Evolutionary conservation across 2,888 invertebrate species (phyloP).

Genomic region (Seladonia tumulorum): DNA sequence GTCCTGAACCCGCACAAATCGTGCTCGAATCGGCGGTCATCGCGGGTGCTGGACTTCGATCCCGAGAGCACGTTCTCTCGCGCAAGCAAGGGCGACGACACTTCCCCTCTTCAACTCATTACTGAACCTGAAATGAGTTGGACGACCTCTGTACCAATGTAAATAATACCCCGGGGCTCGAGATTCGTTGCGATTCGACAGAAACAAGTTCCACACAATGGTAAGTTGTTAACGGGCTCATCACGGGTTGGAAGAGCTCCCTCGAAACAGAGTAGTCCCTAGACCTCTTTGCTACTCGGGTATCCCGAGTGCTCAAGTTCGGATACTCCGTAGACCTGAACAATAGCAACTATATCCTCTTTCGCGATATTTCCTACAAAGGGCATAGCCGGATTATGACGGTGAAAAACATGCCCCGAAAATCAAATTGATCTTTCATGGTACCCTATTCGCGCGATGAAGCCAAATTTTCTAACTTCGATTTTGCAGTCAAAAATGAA

Average conservation of each 20-base stretch:
- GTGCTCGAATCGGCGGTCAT: not conserved
- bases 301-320: not conserved
- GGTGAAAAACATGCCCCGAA: not conserved
- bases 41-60: constrained; percentile 41
- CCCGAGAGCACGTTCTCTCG: constrained; percentile 23
- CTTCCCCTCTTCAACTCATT: constrained; percentile 52
- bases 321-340: not conserved
- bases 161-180: constrained; percentile 35
- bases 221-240: not conserved
- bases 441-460: too few relatives aligned
- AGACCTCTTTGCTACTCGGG: not conserved
- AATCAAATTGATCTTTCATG: not conserved
- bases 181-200: not conserved
- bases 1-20: constrained; percentile 15
- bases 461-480: too few relatives aligned
- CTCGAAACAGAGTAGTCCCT: not conserved
- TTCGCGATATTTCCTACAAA: not conserved
- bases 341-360: not conserved
- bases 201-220: constrained; percentile 1
- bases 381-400: not conserved
- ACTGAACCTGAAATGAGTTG: constrained; percentile 54
- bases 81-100: constrained; percentile 61
- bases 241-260: not conserved
- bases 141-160: constrained; percentile 47
- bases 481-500: too few relatives aligned